Conservation (phyloP, 1,140 invertebrate genomes). For the Psilanteris sp. region DNA sequence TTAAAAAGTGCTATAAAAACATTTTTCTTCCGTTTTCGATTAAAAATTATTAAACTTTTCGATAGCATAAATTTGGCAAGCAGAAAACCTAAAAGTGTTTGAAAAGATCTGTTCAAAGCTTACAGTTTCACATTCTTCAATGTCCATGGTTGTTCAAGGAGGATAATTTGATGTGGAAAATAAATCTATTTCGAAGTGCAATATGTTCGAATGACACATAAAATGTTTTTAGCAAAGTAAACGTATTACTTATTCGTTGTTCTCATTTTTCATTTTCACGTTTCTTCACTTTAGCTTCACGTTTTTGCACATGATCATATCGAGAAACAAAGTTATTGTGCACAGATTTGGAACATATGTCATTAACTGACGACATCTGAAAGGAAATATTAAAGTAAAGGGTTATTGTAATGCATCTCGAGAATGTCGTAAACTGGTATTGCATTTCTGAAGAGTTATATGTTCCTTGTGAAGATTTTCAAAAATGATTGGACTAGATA, state of each 20-base stretch:
- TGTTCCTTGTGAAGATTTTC: constrained; percentile 54
- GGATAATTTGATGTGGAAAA: constrained; percentile 65
- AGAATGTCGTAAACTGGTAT: constrained; percentile 22
- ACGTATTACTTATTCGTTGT: constrained; percentile 14
- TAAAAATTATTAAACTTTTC: constrained; percentile 35
- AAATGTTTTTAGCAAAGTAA: constrained; percentile 45
- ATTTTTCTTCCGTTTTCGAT: constrained; percentile 28
- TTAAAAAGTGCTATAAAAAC: no score
- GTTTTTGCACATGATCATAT: constrained; percentile 8
- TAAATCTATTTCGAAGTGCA: constrained; percentile 53
- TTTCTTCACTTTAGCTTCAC: neutral
- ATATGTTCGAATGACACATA: constrained; percentile 33
- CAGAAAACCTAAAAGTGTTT: constrained; percentile 4
- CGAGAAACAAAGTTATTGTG: constrained; percentile 7
- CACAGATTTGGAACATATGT: constrained; percentile 6
- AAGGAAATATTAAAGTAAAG: constrained; percentile 35
- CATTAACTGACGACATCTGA: constrained; percentile 20
- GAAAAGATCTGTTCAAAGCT: constrained; percentile 17
- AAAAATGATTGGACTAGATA: constrained; percentile 71
- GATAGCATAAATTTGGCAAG: constrained; percentile 24
- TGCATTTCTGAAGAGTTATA: constrained; percentile 24
- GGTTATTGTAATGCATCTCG: constrained; percentile 41
- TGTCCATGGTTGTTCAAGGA: constrained; percentile 6
- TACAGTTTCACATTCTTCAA: constrained; percentile 50
- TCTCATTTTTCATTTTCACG: constrained; percentile 17